Conservation (phyloP, 2,888 invertebrate genomes). For the Hypomecis atomaria region DNA sequence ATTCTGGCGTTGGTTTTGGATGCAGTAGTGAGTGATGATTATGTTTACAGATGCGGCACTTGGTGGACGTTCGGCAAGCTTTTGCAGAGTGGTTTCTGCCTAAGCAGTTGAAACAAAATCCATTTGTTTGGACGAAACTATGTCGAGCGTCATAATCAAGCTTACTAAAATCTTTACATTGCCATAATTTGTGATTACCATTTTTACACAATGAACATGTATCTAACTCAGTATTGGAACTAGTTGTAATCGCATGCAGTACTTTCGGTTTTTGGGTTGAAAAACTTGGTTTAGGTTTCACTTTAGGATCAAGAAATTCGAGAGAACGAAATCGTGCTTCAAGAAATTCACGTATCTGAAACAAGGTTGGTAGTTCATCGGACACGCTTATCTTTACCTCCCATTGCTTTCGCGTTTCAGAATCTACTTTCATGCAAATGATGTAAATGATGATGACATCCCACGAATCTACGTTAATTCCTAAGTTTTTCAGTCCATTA, state of each 20-base stretch:
- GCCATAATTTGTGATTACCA: not conserved
- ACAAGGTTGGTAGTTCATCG: not conserved
- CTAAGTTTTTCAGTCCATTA: not conserved
- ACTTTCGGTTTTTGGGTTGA: not conserved
- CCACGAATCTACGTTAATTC: not conserved
- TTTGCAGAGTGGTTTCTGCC: not conserved
- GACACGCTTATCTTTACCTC: not conserved
- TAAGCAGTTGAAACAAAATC: not conserved
- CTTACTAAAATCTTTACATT: not conserved
- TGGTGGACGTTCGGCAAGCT: not conserved
- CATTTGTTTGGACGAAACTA: not conserved
- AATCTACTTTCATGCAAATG: not conserved
- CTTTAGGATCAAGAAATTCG: not conserved
- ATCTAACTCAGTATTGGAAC: not conserved
- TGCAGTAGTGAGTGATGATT: not conserved
- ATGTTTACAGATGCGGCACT: not conserved
- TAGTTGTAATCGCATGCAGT: not conserved
- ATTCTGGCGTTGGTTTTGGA: not conserved
- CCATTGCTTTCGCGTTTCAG: not conserved
- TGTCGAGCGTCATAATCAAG: not conserved
- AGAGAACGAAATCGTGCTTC: not conserved
- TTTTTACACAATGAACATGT: not conserved
- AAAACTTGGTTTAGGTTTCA: not conserved
- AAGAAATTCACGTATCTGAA: not conserved
- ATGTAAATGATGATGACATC: not conserved